Evolutionary conservation across 37 sponge, comb jelly and placozoan genomes (phyloP).

Genomic region (Haliclona indistincta): DNA sequence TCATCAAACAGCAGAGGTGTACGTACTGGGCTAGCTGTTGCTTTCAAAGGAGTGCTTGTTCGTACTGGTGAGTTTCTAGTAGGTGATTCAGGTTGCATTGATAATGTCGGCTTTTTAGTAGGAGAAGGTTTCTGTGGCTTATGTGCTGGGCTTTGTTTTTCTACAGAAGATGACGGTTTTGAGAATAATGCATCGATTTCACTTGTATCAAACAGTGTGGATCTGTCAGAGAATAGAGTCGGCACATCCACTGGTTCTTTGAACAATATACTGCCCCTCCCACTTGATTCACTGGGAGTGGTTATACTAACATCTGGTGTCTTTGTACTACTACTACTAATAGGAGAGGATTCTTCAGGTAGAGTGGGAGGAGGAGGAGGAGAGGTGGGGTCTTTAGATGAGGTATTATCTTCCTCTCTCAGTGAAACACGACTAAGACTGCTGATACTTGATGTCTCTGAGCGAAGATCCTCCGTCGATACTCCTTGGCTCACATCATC

Average conservation of each 20-base stretch:
- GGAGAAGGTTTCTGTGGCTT: no score
- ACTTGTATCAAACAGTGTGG: neutral
- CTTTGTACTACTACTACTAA: no score
- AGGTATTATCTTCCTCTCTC: slow-evolving; percentile 22
- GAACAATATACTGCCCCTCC: neutral
- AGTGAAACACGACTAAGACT: slow-evolving; percentile 31
- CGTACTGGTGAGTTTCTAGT: no score
- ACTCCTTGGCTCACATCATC: slow-evolving; percentile 10
- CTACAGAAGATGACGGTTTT: no score
- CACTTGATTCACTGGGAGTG: neutral
- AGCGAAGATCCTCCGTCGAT: slow-evolving; percentile 30
- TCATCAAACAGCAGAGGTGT: neutral
- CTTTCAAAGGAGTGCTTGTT: slow-evolving; percentile 24
- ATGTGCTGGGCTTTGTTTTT: no score
- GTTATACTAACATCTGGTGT: neutral
- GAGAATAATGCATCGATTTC: neutral
- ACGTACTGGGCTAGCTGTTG: neutral
- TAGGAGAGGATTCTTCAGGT: no score
- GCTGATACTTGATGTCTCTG: slow-evolving; percentile 53
- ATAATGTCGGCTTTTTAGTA: no score
- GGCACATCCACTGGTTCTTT: neutral
- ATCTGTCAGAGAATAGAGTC: neutral
- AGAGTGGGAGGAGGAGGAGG: neutral
- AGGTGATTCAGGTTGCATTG: no score
- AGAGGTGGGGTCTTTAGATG: neutral